phyloP scores from a whole-genome alignment of 2,888 invertebrate genomes.

The Lycia hirtaria region DNA sequence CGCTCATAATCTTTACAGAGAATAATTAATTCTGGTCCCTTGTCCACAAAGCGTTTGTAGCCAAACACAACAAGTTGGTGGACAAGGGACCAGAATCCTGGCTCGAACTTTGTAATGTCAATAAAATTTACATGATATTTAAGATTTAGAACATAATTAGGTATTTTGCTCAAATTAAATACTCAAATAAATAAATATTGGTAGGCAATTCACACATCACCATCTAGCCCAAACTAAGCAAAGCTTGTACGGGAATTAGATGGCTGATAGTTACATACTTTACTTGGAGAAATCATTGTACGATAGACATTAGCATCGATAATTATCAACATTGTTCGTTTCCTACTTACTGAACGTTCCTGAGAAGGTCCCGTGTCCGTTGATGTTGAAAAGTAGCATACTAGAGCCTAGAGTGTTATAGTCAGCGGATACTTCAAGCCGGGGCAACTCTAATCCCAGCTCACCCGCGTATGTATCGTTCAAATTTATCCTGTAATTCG shows the following conservation, averaged over 20 bases:
- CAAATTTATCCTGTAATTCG: slow-evolving; percentile 16
- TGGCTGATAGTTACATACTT: no score
- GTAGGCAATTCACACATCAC: no score
- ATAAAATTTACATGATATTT: no score
- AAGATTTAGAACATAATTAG: neutral
- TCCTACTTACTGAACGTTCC: slow-evolving; percentile 14
- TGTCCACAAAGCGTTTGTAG: no score
- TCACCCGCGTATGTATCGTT: slow-evolving; percentile 5
- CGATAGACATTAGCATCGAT: no score
- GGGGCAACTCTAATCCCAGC: slow-evolving; percentile 3
- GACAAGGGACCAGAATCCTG: no score
- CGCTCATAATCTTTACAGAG: no score
- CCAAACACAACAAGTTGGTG: no score
- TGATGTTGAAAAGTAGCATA: neutral
- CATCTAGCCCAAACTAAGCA: neutral
- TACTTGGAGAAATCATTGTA: no score
- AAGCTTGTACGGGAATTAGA: no score
- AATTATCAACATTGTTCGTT: neutral
- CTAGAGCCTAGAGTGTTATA: slow-evolving; percentile 11
- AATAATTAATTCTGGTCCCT: no score
- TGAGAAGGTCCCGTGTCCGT: slow-evolving; percentile 6
- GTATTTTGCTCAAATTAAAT: neutral
- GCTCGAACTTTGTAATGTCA: no score
- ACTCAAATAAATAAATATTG: neutral
- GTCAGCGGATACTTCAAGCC: slow-evolving; percentile 5